These are phyloP conservation scores for Microtus montanus DNA, from an alignment of 2,113 vertebrate genomes.

Conservation along the genomic window DNA sequence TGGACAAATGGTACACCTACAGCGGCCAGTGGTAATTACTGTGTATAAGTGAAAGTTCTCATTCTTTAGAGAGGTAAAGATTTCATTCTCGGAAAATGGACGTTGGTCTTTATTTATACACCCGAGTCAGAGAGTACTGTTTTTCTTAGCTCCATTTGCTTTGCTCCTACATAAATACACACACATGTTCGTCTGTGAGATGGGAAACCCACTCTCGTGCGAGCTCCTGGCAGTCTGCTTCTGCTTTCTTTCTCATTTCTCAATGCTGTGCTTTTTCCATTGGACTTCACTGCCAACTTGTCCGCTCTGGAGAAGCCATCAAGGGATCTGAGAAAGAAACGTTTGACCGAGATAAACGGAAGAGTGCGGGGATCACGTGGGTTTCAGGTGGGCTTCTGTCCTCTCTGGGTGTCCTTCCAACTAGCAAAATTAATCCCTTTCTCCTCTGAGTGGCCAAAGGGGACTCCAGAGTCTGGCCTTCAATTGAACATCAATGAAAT, in stretches of 20 bases:
- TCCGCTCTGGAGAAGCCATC: conserved; percentile 31
- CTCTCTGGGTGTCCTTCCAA: conserved; percentile 66
- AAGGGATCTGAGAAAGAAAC: conserved; percentile 24
- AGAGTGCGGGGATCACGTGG: not conserved
- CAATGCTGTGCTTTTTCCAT: not conserved
- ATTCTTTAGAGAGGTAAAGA: conserved; percentile 60
- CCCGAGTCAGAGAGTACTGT: not conserved
- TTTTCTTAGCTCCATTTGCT: conserved; percentile 27
- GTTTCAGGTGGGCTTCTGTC: conserved; percentile 67
- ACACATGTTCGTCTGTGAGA: conserved; percentile 9
- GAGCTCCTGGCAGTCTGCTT: not conserved
- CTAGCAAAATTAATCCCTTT: conserved; percentile 76
- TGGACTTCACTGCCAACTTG: not conserved
- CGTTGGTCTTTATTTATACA: conserved; percentile 60
- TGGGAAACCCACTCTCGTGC: not conserved
- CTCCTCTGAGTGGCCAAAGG: conserved; percentile 68
- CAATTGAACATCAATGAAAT: conserved; percentile 82
- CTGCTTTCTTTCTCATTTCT: conserved; percentile 48
- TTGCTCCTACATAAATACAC: conserved; percentile 34
- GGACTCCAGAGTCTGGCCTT: conserved; percentile 74
- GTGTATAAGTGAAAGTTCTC: conserved; percentile 76
- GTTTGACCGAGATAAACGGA: conserved; percentile 39
- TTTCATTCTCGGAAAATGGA: conserved; percentile 73
- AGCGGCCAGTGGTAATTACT: conserved; percentile 76
- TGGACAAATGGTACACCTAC: conserved; percentile 71